These are phyloP conservation scores for Dorcus hopei DNA, from an alignment of 2,888 invertebrate genomes.

Conservation along the genomic window DNA sequence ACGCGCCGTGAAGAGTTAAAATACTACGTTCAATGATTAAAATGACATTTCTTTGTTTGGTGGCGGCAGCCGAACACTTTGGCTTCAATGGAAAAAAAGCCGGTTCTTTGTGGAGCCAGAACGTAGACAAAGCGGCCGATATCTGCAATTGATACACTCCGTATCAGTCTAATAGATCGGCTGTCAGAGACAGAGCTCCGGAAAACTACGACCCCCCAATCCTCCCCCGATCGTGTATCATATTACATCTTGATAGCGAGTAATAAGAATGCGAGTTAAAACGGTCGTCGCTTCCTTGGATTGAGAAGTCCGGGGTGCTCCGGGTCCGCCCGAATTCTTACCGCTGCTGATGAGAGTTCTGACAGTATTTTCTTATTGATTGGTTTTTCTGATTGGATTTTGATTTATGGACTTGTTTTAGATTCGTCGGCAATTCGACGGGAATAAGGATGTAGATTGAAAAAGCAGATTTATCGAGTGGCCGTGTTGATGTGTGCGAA, in stretches of 20 bases:
- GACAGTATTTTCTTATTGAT: slow-evolving; percentile 13
- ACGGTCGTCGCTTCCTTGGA: neutral
- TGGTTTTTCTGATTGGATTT: slow-evolving; percentile 25
- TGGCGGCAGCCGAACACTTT: too few species aligned
- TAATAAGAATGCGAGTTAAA: neutral
- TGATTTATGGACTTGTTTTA: slow-evolving; percentile 12
- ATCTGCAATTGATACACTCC: slow-evolving; percentile 3
- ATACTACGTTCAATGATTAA: too few species aligned
- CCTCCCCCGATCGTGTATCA: neutral
- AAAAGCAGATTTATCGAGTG: neutral
- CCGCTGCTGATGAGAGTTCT: too few species aligned
- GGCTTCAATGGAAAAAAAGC: too few species aligned
- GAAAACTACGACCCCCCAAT: neutral
- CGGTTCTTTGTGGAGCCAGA: neutral
- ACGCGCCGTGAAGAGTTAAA: too few species aligned
- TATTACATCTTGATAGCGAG: slow-evolving; percentile 1
- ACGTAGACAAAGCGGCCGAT: slow-evolving; percentile 1
- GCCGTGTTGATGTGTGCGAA: neutral
- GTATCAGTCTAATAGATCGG: slow-evolving; percentile 3
- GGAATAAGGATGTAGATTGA: neutral
- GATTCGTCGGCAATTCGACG: neutral
- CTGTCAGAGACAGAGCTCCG: neutral
- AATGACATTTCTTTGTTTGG: too few species aligned
- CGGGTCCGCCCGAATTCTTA: too few species aligned
- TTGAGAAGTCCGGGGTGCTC: neutral